phyloP scores from a whole-genome alignment of 2,888 invertebrate species.

The Mycalesis mineus region DNA sequence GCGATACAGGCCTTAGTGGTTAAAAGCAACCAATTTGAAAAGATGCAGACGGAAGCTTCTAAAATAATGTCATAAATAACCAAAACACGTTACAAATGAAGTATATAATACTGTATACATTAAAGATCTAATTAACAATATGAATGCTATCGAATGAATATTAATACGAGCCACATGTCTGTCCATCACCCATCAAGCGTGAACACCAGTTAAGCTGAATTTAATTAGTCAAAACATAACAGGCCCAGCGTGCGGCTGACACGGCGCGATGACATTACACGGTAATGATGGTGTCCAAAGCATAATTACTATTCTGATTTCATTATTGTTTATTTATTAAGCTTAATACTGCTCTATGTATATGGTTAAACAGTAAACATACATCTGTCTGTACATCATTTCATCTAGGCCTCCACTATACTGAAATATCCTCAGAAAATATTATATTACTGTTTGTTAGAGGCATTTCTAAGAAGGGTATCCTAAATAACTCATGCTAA shows the following conservation, averaged over 20 bases:
- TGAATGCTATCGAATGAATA: conserved; percentile 2
- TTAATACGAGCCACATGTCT: conserved; percentile 5
- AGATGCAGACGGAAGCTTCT: too few species aligned
- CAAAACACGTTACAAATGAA: neutral
- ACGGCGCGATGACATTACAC: conserved; percentile 5
- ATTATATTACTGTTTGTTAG: too few species aligned
- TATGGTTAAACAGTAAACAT: too few species aligned
- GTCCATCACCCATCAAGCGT: conserved; percentile 17
- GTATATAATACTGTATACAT: neutral
- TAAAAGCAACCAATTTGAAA: too few species aligned
- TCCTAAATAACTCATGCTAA: too few species aligned
- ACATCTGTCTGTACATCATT: too few species aligned
- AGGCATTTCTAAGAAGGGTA: too few species aligned
- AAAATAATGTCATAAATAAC: neutral
- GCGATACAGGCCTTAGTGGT: too few species aligned
- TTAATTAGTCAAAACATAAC: conserved; percentile 21
- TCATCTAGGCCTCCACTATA: too few species aligned
- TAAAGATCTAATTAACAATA: neutral
- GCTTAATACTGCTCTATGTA: neutral
- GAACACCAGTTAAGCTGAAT: conserved; percentile 20
- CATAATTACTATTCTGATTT: conserved; percentile 4
- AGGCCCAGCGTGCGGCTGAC: conserved; percentile 17
- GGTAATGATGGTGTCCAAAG: neutral
- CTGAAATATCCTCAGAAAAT: too few species aligned
- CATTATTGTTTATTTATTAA: neutral